Evolutionary conservation across 2,888 invertebrate genomes (phyloP).

Genomic region (Gordius sp.): DNA sequence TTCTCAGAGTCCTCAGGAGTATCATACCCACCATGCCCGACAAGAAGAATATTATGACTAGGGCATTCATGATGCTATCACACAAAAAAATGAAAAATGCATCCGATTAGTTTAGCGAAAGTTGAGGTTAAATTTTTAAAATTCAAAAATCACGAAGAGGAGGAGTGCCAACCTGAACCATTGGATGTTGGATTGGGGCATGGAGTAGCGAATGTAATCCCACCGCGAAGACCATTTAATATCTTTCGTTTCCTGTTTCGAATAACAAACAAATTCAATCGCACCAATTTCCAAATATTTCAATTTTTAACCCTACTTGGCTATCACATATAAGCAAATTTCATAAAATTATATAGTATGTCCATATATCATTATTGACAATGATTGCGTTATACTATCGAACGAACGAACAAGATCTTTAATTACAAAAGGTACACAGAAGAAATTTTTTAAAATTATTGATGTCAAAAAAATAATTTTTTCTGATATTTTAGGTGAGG

Average conservation of each 20-base stretch:
- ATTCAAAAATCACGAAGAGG: neutral
- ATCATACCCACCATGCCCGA: slow-evolving; percentile 99
- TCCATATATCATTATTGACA: too few species aligned
- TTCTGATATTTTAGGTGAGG: too few species aligned
- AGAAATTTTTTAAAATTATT: too few species aligned
- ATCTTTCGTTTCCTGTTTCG: slow-evolving; percentile 25
- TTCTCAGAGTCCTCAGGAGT: slow-evolving; percentile 70
- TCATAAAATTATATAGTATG: too few species aligned
- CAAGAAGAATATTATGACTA: slow-evolving; percentile 62
- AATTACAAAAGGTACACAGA: too few species aligned
- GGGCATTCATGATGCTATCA: slow-evolving; percentile 66
- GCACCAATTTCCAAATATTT: too few species aligned
- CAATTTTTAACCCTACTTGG: too few species aligned
- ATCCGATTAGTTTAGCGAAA: neutral
- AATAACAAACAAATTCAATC: slow-evolving; percentile 19
- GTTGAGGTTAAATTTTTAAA: neutral
- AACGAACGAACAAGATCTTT: too few species aligned
- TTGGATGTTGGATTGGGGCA: slow-evolving; percentile 91
- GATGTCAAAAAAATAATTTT: too few species aligned
- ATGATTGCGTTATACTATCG: too few species aligned
- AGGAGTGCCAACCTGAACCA: slow-evolving; percentile 43
- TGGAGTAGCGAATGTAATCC: slow-evolving; percentile 93
- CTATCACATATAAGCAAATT: too few species aligned
- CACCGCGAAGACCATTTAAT: slow-evolving; percentile 92
- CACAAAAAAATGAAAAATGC: slow-evolving; percentile 20